A percentile compares a stretch with the other conserved stretches of the same genome.
Evolutionary conservation across 2,888 invertebrate genomes (phyloP).

Genomic region (Mesopsocus fuscifrons): DNA sequence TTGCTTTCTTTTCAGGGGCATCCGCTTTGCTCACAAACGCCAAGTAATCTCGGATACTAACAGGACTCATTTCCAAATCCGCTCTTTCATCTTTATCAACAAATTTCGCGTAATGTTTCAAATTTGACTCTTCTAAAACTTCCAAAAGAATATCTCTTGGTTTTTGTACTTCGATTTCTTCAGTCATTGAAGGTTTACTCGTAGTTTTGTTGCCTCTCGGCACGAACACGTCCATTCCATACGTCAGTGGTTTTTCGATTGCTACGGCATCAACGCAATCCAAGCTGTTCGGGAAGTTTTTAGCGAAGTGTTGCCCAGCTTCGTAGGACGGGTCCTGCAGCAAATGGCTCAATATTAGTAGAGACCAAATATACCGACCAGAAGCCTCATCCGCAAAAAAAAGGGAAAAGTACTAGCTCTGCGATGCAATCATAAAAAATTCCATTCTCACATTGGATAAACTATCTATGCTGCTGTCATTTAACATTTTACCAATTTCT

Average conservation of each 20-base stretch:
- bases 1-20: constrained; percentile 5
- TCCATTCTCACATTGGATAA: no score
- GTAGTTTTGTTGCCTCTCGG: neutral
- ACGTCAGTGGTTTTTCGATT: neutral
- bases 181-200: no score
- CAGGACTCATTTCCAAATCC: neutral
- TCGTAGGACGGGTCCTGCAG: constrained; percentile 24
- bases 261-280: constrained; percentile 15
- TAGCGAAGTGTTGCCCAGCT: constrained; percentile 56
- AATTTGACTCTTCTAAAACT: neutral
- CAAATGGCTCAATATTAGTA: constrained; percentile 1
- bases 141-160: neutral
- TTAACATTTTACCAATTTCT: no score
- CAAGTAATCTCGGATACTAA: neutral
- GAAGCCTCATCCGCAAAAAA: no score
- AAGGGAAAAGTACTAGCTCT: no score
- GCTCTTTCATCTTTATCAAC: neutral
- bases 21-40: neutral
- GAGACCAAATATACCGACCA: no score
- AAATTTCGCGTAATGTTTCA: neutral
- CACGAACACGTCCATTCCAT: neutral
- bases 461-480: no score
- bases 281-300: constrained; percentile 35
- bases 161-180: neutral
- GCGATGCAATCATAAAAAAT: no score